Evolutionary conservation across 2,113 vertebrate species (phyloP), one percentile per base, ranked within the genome.

Genomic region (Opisthocomus hoazin): DNA sequence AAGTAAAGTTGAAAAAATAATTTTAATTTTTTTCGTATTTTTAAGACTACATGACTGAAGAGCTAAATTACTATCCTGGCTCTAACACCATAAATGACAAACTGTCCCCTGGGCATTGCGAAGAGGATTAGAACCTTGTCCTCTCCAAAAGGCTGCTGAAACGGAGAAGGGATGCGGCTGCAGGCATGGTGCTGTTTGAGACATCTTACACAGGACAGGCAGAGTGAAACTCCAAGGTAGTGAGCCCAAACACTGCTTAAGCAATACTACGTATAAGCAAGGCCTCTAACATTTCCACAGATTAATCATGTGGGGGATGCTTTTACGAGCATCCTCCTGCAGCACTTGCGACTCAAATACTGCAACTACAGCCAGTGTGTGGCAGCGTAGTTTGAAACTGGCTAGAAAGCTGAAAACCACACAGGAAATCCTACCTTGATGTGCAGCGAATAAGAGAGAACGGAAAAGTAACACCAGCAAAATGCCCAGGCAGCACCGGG

Each of bases 221-320:
- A 18, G 41, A 30, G 45, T 2, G 15, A 61, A 79, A 75, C 18
- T 23, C 27, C 32, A 17, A 75, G 54, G 45, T 21, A 23, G n/a
- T n/a, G n/a, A n/a, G n/a, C 36, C 48, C 45, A 29, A 68, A 36
- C 41, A 54, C 2, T 5, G 36, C 41, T 63, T 68, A 39, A 83
- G 54, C 30, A 54, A 90, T 7, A 17, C 11, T 5, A 48, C 54
- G 41, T 15, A 30, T 23, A 70, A 43, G 36, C 29, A 51, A 57
- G 23, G 37, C 17, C 43, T 18, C 34, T 24, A 74, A 10, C 13
- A 82, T 63, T 69, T 64, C 70, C 54, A 50, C 16, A 27, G 39
- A 53, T 65, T 50, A 36, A 78, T 66, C 24, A 23, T 0, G 15
- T 0, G 30, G n/a, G n/a, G 45, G 30, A 46, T 1, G 3, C n/a